Base-by-base conservation (phyloP, 2,797 vertebrate species). In the Ctenopoma multispine region DNA sequence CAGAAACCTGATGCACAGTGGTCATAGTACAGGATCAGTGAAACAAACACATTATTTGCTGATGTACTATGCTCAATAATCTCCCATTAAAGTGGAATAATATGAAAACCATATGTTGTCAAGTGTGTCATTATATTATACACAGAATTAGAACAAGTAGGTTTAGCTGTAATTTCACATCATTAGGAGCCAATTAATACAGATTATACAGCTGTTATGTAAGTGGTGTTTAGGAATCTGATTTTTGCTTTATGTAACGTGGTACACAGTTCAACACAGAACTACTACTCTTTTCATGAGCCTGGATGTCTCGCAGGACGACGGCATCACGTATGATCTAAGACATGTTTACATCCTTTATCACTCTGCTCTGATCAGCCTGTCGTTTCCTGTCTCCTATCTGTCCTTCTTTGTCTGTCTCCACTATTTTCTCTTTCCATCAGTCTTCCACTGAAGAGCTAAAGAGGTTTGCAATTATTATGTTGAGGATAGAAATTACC, bases 381-480 rank as follows among this genome's bases (percentile, higher is more conserved):
- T 4, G n/a, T 13, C 50, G 15, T 55, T 48, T 18, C 7, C 23
- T 1, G 13, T 53, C 56, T 38, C 41, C 23, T 0, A 6, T n/a
- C 56, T 1, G n/a, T 11, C 60, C 0, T 7, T 3, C 4, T 44
- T 49, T 53, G 47, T 69, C 40, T 12, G 7, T 21, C 18, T 34
- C 1, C 7, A 29, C 43, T 44, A 48, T 41, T 51, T 23, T 61
- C 34, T 75, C 48, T 29, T 17, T n/a, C 14, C 1, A 8, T 57
- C 40, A 4, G 12, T 31, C 49, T 69, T 61, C 3, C 44, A 34
- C 62, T 18, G 41, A 73, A 18, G 50, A 34, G 29, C 17, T 50
- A 12, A 56, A 79, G 58, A 75, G 64, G 48, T 73, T 73, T 69
- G 72, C 44, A 66, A 78, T 80, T 75, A 78, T 80, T 73, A 78